A percentile compares a stretch with the other conserved stretches of the same genome.
These are phyloP conservation scores for Nemotelus nigrinus DNA, from an alignment of 2,888 invertebrate genomes.

Conservation along the genomic window DNA sequence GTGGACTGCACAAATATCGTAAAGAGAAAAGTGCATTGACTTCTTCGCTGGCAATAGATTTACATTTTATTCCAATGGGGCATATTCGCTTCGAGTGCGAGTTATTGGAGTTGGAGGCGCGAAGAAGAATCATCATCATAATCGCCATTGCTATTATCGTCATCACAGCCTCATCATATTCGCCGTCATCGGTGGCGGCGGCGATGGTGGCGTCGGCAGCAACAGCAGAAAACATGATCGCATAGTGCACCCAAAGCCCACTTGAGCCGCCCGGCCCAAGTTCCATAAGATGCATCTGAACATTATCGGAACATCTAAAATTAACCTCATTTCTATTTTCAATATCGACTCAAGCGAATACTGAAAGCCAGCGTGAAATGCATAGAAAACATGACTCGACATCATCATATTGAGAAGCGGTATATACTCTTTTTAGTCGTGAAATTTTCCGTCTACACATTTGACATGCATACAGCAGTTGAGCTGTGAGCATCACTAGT, in stretches of 20 bases:
- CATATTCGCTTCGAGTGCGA: neutral
- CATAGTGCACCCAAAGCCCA: conserved; percentile 33
- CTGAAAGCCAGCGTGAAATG: conserved; percentile 1
- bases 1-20: neutral
- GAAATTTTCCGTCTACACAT: too few species aligned
- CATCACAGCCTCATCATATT: neutral
- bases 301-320: conserved; percentile 42
- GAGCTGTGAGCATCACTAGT: too few species aligned
- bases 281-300: conserved; percentile 18
- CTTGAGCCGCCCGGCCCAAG: conserved; percentile 15
- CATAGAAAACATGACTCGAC: conserved; percentile 38
- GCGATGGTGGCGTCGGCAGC: too few species aligned
- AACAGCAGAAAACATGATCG: neutral
- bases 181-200: neutral
- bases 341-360: conserved; percentile 25
- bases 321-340: conserved; percentile 45
- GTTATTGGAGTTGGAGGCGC: conserved; percentile 1
- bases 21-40: conserved; percentile 34
- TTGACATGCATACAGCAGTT: too few species aligned
- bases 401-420: neutral
- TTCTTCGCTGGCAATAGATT: conserved; percentile 29
- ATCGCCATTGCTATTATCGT: conserved; percentile 2
- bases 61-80: conserved; percentile 27
- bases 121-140: conserved; percentile 17
- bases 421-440: neutral